phyloP scores from a whole-genome alignment of 2,113 vertebrate genomes.

The Ahaetulla prasina region DNA sequence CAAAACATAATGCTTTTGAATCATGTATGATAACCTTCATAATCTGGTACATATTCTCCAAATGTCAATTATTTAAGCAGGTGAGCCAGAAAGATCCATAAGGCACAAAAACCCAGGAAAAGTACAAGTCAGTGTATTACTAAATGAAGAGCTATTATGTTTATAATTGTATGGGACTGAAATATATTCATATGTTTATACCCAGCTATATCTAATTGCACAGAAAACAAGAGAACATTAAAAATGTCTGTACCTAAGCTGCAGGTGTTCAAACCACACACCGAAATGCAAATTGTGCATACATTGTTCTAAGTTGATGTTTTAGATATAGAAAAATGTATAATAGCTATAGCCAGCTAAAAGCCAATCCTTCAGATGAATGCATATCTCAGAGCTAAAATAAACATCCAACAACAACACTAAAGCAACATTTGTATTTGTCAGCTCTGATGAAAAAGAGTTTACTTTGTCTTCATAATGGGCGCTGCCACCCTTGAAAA shows the following conservation, averaged over 20 bases:
- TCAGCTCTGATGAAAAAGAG: not conserved
- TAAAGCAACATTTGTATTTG: not conserved
- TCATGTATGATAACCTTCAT: not conserved
- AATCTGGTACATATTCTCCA: not conserved
- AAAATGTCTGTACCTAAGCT: not conserved
- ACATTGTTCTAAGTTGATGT: not conserved
- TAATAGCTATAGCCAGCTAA: not conserved
- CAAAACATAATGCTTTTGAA: not conserved
- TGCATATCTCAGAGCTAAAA: not conserved
- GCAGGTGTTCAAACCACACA: not conserved
- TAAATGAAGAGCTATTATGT: not conserved
- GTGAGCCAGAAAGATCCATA: not conserved
- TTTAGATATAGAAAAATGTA: not conserved
- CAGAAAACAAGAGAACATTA: not conserved
- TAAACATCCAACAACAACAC: not conserved
- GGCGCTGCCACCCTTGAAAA: not conserved
- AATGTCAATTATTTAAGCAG: slow-evolving; percentile 36
- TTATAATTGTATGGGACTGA: not conserved
- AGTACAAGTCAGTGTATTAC: not conserved
- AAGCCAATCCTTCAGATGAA: not conserved
- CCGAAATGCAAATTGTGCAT: not conserved
- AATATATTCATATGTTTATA: not conserved
- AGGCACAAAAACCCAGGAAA: not conserved
- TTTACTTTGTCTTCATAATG: not conserved
- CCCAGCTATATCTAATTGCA: not conserved